Percentiles rank a stretch among this genome's conserved stretches.
phyloP scores from a whole-genome alignment of 2,797 vertebrate species.

The Amphiprion clarkii region DNA sequence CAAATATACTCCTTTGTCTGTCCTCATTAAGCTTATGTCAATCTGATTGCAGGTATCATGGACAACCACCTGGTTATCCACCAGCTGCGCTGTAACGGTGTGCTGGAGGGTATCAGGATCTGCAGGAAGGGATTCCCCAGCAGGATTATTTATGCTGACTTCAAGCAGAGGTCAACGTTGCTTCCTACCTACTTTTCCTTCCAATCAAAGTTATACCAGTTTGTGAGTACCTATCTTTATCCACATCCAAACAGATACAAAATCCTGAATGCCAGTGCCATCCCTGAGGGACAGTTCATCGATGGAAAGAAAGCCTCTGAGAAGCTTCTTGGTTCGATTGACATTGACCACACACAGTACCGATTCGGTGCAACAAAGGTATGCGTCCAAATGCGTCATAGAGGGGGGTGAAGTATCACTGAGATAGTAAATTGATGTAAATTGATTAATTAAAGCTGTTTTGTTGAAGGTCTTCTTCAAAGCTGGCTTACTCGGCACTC shows the following conservation, averaged over 20 bases:
- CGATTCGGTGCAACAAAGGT: conserved; percentile 93
- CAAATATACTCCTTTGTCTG: not conserved
- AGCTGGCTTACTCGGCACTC: conserved; percentile 87
- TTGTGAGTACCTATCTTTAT: not conserved
- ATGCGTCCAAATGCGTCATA: not conserved
- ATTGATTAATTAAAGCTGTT: not conserved
- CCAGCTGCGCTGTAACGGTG: conserved; percentile 76
- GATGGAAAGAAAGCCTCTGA: conserved; percentile 92
- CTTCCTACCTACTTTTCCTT: too few species aligned
- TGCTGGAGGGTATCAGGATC: conserved; percentile 90
- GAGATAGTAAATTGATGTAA: too few species aligned
- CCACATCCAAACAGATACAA: conserved; percentile 70
- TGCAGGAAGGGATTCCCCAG: conserved; percentile 92
- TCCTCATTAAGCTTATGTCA: not conserved
- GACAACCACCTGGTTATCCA: conserved; percentile 77
- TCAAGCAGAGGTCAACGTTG: conserved; percentile 85
- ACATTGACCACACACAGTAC: conserved; percentile 90
- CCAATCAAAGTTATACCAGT: not conserved
- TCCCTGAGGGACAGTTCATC: conserved; percentile 91
- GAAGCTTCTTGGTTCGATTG: conserved; percentile 90
- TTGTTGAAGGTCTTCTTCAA: conserved; percentile 79
- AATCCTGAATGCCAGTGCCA: conserved; percentile 88
- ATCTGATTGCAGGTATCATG: conserved; percentile 30
- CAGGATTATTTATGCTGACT: conserved; percentile 78
- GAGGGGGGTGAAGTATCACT: not conserved